A percentile compares a stretch with the other conserved stretches of the same genome.
Conservation (phyloP, 2,113 vertebrate genomes). For the Antidorcas marsupialis region DNA sequence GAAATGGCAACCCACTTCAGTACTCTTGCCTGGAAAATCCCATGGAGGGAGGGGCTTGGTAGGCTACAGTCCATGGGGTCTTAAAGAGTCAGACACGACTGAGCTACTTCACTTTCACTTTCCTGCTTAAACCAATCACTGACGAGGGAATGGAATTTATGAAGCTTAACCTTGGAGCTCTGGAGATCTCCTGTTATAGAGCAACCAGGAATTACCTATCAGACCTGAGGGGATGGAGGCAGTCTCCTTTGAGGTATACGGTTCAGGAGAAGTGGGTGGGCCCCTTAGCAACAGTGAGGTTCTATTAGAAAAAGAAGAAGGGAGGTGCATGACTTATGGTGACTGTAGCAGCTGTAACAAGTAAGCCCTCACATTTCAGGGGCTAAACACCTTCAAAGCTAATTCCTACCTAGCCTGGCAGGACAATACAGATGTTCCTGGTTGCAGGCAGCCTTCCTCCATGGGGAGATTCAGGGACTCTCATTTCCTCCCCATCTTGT, state of each 20-base stretch:
- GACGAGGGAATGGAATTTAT: background rate
- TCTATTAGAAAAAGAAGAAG: background rate
- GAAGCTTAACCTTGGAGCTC: background rate
- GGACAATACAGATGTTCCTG: background rate
- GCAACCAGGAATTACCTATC: background rate
- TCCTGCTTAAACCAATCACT: background rate
- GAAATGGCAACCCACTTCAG: no score
- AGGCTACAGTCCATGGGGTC: background rate
- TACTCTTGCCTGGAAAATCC: no score
- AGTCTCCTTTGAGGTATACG: background rate
- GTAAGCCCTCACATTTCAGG: background rate
- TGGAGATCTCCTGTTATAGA: background rate
- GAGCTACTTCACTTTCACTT: background rate
- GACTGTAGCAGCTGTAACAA: background rate
- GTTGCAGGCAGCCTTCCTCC: background rate
- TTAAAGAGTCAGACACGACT: background rate
- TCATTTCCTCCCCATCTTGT: background rate
- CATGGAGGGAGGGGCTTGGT: background rate
- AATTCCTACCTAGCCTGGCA: background rate
- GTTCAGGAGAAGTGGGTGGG: background rate
- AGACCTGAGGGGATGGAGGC: background rate
- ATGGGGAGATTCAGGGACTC: background rate
- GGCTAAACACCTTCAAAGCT: background rate
- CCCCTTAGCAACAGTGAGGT: background rate
- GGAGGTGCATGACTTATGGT: background rate